Base-by-base conservation (phyloP, 2,113 vertebrate genomes). In the Oncorhynchus clarkii region DNA sequence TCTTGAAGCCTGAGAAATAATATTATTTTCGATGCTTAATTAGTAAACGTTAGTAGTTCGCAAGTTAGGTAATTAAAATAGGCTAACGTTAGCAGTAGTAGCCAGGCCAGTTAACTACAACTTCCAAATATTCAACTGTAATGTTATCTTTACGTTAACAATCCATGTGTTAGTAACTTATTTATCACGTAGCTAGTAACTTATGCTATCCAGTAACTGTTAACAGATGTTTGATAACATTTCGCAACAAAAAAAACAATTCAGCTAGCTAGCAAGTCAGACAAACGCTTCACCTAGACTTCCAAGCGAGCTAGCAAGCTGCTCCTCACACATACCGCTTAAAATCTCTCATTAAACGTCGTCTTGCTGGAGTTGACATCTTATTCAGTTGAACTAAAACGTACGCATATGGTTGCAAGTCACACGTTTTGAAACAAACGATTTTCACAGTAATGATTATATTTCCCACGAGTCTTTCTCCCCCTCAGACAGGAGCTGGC, bases 311-410 rank as follows among this genome's bases (percentile, higher is more conserved):
- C 39, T 45, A 45, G 39, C 39, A 9, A 45, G 9, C 88, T 87
- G 39, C 39, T 45, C 39, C 39, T 79, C 67, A 70, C 65, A 78
- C 83, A 92, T 95, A 97, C 97, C 96, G 95, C 93, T 98, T 99
- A 95, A 98, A 98, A 92, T 97, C 96, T 89, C 96, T 92, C 96
- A 98, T 99, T 85, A 98, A 95, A 88, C 96, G 96, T 92, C 96
- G 93, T 94, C 97, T 95, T 84, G 97, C 96, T 88, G 96, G 97
- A 82, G 97, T 99, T 85, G 96, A 99, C 97, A 98, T 98, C 51
- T 82, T 90, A 77, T 80, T 86, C 70, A 88, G 67, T 71, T 71
- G 1, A 4, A 27, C 57, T 62, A 70, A 84, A 75, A 49, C 24
- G 26, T 81, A 60, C 65, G 60, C 86, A 89, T 88, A 69, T 73